Evolutionary conservation across 2,113 vertebrate genomes (phyloP).

Genomic region (Mugil cephalus): DNA sequence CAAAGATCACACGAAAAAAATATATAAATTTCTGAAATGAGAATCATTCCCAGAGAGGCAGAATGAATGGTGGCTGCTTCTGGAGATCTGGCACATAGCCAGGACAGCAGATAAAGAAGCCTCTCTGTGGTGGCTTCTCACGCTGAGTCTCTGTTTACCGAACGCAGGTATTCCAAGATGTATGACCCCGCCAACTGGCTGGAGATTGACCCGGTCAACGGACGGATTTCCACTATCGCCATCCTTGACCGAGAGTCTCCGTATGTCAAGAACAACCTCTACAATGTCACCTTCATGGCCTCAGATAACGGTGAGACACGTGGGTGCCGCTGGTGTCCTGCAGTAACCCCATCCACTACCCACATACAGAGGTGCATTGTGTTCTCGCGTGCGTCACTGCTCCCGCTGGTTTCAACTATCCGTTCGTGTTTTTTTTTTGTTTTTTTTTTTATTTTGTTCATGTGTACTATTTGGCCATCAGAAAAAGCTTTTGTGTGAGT

Average conservation of each 20-base stretch:
- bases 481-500: too few species aligned
- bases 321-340: slow-evolving; percentile 12
- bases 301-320: slow-evolving; percentile 90
- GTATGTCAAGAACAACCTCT: slow-evolving; percentile 94
- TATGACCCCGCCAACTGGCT: slow-evolving; percentile 97
- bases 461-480: too few species aligned
- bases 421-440: too few species aligned
- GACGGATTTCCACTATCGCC: slow-evolving; percentile 93
- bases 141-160: slow-evolving; percentile 17
- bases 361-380: slow-evolving; percentile 10
- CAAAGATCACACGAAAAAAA: too few species aligned
- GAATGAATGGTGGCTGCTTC: slow-evolving; percentile 22
- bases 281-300: slow-evolving; percentile 96
- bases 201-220: slow-evolving; percentile 92
- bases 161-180: slow-evolving; percentile 93
- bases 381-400: slow-evolving; percentile 11
- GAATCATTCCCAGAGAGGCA: background rate
- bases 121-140: slow-evolving; percentile 57
- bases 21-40: background rate
- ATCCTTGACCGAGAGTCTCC: slow-evolving; percentile 95
- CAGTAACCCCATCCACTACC: background rate
- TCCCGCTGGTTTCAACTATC: background rate
- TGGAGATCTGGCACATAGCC: slow-evolving; percentile 37
- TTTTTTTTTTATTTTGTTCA: too few species aligned
- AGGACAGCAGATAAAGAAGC: slow-evolving; percentile 49